Evolutionary conservation across 2,113 vertebrate genomes (phyloP), one percentile per base, ranked within the genome.

Genomic region (Nerophis ophidion): DNA sequence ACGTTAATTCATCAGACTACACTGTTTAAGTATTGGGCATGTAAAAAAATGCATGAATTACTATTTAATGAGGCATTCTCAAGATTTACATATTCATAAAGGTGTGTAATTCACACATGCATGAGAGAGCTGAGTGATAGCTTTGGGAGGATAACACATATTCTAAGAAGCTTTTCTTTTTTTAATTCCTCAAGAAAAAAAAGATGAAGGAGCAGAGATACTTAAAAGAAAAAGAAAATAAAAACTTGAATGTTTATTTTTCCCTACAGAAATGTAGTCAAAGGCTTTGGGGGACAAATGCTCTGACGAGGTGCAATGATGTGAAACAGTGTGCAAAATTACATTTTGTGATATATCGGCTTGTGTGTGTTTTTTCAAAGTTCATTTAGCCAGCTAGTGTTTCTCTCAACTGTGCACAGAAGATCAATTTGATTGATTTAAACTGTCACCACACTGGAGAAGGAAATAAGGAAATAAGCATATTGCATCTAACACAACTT

Each of bases 31-130:
- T 89, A 84, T 89, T 77, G 75, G 74, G 81, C 77, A 87, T 77
- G 84, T 91, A 85, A 90, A 88, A 26, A 91, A 90, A 90, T 90
- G 85, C 88, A 89, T 88, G 89, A 91, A 91, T 91, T 89, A 90
- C 90, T 90, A 90, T 91, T 91, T 91, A 90, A 91, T 91, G 89
- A 91, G 84, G 83, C 89, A 89, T 91, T 91, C 88, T 90, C 60
- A 76, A 83, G 76, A 90, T 91, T 90, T 91, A 86, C 90, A 91
- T 91, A 91, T 91, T 90, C 86, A 90, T 91, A 90, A 90, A 90
- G 90, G 89, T 89, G 89, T 89, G 88, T 89, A 87, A 90, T 91
- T 89, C 88, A 85, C 84, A 85, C 85, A 89, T 81, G 88, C 89
- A 88, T 86, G 88, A 91, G 83, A 64, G 86, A 81, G 70, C 83